phyloP scores from a whole-genome alignment of 2,888 invertebrate genomes.

The Acronicta psi region DNA sequence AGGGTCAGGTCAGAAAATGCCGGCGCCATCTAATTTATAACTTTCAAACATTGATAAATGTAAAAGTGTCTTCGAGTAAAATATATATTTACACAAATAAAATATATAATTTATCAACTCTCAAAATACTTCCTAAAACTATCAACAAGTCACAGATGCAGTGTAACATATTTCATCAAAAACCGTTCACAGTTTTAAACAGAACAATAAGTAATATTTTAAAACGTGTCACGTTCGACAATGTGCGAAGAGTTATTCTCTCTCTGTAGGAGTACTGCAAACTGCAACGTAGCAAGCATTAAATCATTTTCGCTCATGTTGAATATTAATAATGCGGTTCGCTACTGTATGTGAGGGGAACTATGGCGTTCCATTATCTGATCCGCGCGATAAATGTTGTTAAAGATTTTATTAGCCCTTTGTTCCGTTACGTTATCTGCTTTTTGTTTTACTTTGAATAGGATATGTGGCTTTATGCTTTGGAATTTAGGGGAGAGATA shows the following conservation, averaged over 20 bases:
- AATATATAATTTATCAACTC: no score
- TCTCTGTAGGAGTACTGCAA: slow-evolving; percentile 22
- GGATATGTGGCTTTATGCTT: not conserved
- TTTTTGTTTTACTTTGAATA: slow-evolving; percentile 1
- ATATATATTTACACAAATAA: no score
- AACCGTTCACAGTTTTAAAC: slow-evolving; percentile 19
- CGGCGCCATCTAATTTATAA: no score
- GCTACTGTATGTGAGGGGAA: slow-evolving; percentile 41
- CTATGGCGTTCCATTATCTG: slow-evolving; percentile 49
- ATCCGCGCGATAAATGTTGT: slow-evolving; percentile 47
- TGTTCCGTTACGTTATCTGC: slow-evolving; percentile 13
- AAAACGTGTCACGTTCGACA: slow-evolving; percentile 31
- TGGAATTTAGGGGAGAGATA: not conserved
- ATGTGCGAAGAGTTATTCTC: slow-evolving; percentile 27
- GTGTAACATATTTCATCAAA: slow-evolving; percentile 9
- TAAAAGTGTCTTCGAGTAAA: no score
- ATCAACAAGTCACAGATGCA: not conserved
- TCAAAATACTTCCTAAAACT: not conserved
- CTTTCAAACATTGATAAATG: no score
- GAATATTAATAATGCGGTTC: slow-evolving; percentile 76
- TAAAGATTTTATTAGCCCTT: slow-evolving; percentile 39
- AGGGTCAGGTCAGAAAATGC: no score
- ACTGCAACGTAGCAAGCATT: slow-evolving; percentile 54
- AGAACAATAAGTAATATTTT: slow-evolving; percentile 34
- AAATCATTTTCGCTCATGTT: slow-evolving; percentile 77